Evolutionary conservation across 2,113 vertebrate species (phyloP).

Genomic region (Sula dactylatra): DNA sequence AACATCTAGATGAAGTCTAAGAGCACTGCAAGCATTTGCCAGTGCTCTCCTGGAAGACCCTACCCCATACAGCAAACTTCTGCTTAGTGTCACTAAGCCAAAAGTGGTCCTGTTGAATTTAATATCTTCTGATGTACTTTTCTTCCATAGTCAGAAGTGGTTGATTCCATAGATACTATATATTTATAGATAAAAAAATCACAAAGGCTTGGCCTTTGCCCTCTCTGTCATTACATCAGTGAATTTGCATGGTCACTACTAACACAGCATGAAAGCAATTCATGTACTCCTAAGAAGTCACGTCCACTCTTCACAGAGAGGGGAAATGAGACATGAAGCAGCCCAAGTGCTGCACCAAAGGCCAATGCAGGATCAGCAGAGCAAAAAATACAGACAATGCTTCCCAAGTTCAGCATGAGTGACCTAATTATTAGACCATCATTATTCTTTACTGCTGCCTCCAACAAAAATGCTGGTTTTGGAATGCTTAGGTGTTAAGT

Average conservation of each 20-base stretch:
- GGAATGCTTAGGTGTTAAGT: background rate
- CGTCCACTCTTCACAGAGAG: background rate
- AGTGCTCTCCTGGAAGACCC: background rate
- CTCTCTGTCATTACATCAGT: background rate
- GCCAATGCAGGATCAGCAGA: background rate
- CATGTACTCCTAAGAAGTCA: background rate
- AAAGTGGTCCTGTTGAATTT: background rate
- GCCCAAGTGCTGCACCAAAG: background rate
- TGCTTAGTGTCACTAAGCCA: background rate
- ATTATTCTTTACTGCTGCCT: background rate
- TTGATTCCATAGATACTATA: background rate
- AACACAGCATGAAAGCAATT: background rate
- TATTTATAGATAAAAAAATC: background rate
- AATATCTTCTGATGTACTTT: background rate
- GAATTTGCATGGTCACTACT: background rate
- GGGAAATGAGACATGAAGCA: background rate
- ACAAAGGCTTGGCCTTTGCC: background rate
- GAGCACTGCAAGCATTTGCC: background rate
- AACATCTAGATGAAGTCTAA: background rate
- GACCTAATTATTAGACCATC: background rate
- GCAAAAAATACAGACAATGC: background rate
- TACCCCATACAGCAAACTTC: background rate
- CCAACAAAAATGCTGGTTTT: background rate
- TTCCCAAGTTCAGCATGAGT: background rate
- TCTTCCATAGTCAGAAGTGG: background rate